These are phyloP conservation scores for Amphiduros pacificus DNA, from an alignment of 2,888 invertebrate species.

Conservation along the genomic window DNA sequence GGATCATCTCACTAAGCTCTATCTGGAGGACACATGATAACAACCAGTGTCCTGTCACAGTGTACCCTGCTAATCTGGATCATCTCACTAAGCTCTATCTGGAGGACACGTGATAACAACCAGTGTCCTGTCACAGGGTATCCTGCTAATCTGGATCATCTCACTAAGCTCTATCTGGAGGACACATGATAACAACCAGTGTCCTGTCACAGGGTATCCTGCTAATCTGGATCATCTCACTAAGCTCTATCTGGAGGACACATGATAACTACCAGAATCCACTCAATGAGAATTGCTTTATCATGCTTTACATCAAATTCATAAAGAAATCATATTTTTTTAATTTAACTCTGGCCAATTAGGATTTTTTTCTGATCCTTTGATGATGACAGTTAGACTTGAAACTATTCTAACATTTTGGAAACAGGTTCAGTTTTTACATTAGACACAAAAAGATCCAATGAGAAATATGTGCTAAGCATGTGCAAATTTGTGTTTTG, in stretches of 20 bases:
- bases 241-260: slow-evolving; percentile 64
- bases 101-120: slow-evolving; percentile 46
- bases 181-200: slow-evolving; percentile 51
- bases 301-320: no score
- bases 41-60: slow-evolving; percentile 73
- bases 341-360: no score
- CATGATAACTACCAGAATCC: background rate
- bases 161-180: slow-evolving; percentile 65
- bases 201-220: slow-evolving; percentile 78
- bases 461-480: no score
- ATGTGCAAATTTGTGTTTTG: no score
- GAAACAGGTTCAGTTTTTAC: no score
- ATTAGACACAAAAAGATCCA: no score
- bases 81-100: slow-evolving; percentile 66
- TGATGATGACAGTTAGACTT: no score
- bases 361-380: no score
- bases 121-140: slow-evolving; percentile 78
- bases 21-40: slow-evolving; percentile 15
- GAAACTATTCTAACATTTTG: no score
- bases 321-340: no score
- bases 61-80: slow-evolving; percentile 67
- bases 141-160: slow-evolving; percentile 66
- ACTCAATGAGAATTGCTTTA: no score
- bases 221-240: slow-evolving; percentile 63
- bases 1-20: slow-evolving; percentile 66